phyloP scores from a whole-genome alignment of 53 echinoderm and acorn worm genomes.

The Patiria pectinifera region DNA sequence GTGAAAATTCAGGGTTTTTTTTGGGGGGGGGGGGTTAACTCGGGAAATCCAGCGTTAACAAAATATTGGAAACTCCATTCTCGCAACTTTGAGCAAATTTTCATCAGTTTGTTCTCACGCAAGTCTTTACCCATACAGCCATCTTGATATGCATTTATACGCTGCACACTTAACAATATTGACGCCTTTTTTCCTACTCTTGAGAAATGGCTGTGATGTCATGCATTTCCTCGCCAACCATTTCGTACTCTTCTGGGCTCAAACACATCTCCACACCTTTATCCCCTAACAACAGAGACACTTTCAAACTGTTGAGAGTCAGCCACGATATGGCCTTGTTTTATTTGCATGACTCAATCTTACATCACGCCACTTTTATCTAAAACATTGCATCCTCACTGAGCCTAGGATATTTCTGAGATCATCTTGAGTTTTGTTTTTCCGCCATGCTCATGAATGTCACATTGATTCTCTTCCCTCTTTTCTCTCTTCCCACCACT shows the following conservation, averaged over 20 bases:
- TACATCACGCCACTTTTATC: constrained; percentile 4
- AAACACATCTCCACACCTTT: background rate
- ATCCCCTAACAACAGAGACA: background rate
- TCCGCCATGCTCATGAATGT: constrained; percentile 32
- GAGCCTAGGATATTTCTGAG: background rate
- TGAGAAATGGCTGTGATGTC: background rate
- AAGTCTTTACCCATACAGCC: background rate
- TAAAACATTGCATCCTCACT: constrained; percentile 5
- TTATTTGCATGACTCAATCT: background rate
- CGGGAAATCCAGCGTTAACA: background rate
- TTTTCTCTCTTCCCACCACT: background rate
- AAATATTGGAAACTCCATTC: background rate
- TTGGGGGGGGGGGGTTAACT: no score
- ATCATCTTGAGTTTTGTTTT: constrained; percentile 14
- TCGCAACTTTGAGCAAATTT: background rate
- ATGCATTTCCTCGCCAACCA: background rate
- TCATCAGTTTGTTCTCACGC: background rate
- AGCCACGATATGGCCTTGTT: background rate
- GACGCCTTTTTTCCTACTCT: background rate
- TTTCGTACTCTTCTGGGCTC: background rate
- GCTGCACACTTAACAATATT: background rate
- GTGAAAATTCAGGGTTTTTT: no score
- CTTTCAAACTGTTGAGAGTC: background rate
- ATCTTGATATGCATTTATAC: background rate
- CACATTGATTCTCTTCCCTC: constrained; percentile 16